Base-by-base conservation (phyloP, 37 sponge, comb jelly and placozoan genomes). In the Aphrocallistes beatrix region DNA sequence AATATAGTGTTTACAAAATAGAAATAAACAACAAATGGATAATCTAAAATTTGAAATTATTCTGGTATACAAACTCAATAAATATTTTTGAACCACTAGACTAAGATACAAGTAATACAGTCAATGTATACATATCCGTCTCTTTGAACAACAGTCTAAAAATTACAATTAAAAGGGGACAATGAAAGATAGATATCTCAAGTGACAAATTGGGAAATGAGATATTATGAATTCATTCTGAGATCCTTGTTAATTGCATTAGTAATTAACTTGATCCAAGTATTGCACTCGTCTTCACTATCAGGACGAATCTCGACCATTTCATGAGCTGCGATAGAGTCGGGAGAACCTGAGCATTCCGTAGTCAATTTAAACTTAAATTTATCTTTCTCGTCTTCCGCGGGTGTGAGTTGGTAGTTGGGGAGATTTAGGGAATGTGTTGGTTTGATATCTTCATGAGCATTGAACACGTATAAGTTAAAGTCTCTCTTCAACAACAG, bases 381-480 rank as follows among this genome's bases (percentile, higher is more conserved):
- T 60, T 60, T 60, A 60, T 60, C 75, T 28, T 60, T 60, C 75
- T 60, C 75, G 3, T 60, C 75, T 30, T 60, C 75, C 8, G 75
- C 25, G 25, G 75, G 10, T 3, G 75, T 13, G 3, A 60, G 75
- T 32, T 19, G 3, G 75, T 60, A 60, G 75, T 1, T 60, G 25
- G 75, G 75, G 10, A 60, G 75, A 13, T 60, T 6, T 3, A 60
- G 75, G 17, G 75, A 25, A 30, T 60, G 8, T 3, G 75, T 60
- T 32, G 75, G 75, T 13, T 60, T 60, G 75, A 60, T 60, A 60
- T 60, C 95, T 85, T 92, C 93, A 39, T 92, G 95, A n/a, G 95
- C 95, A 42, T 86, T 92, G 90, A 94, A 94, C 51, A 85, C 86
- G 85, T 94, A 94, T n/a, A 94, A 85, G 0, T 85, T 89, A 21